Evolutionary conservation across 2,113 vertebrate genomes (phyloP).

Genomic region (Paramisgurnus dabryanus): DNA sequence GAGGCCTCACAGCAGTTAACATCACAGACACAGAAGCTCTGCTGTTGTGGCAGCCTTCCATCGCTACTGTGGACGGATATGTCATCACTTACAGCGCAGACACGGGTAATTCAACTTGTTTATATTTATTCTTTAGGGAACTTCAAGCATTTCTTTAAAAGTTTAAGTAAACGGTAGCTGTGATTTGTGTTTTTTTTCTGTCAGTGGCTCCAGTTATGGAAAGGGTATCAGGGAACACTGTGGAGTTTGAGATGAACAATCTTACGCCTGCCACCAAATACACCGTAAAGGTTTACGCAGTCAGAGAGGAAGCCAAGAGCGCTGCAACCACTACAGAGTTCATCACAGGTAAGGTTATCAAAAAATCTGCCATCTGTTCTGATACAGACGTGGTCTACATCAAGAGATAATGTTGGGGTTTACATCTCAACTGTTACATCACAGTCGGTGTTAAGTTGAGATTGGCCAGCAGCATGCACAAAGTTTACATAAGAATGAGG

Average conservation of each 20-base stretch:
- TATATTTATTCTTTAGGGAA: background rate
- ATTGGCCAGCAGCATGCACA: too few species aligned
- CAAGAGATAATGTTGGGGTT: background rate
- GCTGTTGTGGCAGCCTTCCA: conserved; percentile 92
- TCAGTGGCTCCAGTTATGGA: conserved; percentile 84
- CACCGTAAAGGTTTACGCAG: conserved; percentile 82
- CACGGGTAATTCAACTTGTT: conserved; percentile 70
- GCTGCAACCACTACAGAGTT: conserved; percentile 82
- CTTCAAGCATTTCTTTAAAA: background rate
- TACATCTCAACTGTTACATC: too few species aligned
- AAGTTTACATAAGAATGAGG: too few species aligned
- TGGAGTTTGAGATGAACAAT: conserved; percentile 84
- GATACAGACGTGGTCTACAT: background rate
- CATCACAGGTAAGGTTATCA: conserved; percentile 81
- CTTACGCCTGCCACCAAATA: conserved; percentile 88
- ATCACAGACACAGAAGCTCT: conserved; percentile 88
- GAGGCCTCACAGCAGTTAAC: conserved; percentile 84
- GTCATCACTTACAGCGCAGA: conserved; percentile 88
- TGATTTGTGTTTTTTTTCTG: conserved; percentile 32
- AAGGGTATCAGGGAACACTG: conserved; percentile 87
- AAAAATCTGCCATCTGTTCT: background rate
- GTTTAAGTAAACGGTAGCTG: background rate
- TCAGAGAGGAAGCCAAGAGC: conserved; percentile 85
- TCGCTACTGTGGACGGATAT: conserved; percentile 90
- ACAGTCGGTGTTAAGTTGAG: too few species aligned